Base-by-base conservation (phyloP, 2,113 vertebrate species). In the Rafetus swinhoei region DNA sequence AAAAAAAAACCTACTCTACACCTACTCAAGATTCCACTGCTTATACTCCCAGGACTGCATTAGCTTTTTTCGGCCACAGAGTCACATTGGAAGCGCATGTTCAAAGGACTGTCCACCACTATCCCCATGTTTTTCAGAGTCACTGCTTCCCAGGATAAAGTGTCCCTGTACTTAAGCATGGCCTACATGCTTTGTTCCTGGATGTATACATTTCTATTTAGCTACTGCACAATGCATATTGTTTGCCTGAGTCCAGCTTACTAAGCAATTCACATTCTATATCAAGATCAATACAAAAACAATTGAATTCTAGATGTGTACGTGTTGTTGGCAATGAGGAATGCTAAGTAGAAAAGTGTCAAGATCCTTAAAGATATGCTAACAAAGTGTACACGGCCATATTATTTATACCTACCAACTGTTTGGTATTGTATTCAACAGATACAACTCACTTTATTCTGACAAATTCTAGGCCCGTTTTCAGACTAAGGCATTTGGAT, bases 291-390 rank as follows among this genome's bases (percentile, higher is more conserved):
- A 53, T 57, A 91, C 56, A 55, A 85, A 45, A 54, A 15, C n/a
- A 81, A 27, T 0, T 39, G 22, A 7, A 19, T 6, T 76, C 29
- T 72, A 32, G 32, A 80, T 0, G 7, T 27, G 60, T 0, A n/a
- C 18, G 56, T 21, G 0, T 59, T 62, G 53, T 85, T 50, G 24
- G 77, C 57, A 82, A 91, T 76, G 72, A 45, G 5, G 72, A 39
- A 76, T 21, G 11, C 53, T 29, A 27, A 79, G 53, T 60, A 87
- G 55, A n/a, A 8, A 62, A 79, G 24, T 5, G 3, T 7, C 55
- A 84, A 50, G 35, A 82, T 72, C 57, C 54, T 29, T 62, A 25
- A 6, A 62, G 79, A 35, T 12, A 3, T 24, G 18, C 45, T 25
- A 57, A 25, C 22, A 56, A 74, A 87, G 62, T 1, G 3, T 45